Conservation (phyloP, 2,113 vertebrate genomes). For the Ctenomys sociabilis region DNA sequence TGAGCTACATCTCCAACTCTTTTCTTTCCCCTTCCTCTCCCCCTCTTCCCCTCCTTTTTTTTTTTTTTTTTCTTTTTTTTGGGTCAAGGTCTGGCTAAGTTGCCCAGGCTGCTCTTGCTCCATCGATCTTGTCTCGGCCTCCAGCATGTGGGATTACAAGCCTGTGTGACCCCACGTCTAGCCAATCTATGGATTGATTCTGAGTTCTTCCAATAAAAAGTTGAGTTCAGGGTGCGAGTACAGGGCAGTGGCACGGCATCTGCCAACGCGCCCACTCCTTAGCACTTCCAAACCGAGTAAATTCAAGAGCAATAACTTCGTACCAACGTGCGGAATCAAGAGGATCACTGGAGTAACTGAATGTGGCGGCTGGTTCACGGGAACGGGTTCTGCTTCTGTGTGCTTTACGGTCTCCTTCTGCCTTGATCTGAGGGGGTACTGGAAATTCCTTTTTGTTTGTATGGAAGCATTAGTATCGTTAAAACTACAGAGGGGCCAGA, state of each 20-base stretch:
- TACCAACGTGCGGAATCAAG: neutral
- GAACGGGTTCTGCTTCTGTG: neutral
- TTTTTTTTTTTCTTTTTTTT: neutral
- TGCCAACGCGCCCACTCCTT: neutral
- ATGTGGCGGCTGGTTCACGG: neutral
- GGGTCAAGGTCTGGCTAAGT: neutral
- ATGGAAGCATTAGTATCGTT: neutral
- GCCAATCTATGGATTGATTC: neutral
- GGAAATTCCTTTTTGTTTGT: neutral
- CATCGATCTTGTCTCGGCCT: neutral
- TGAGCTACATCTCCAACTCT: neutral
- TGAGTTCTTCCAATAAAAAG: neutral
- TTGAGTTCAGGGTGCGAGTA: neutral
- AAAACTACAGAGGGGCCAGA: neutral
- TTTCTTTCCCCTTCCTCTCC: neutral
- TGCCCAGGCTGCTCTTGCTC: neutral
- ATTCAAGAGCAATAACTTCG: neutral
- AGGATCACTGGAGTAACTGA: neutral
- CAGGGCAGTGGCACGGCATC: neutral
- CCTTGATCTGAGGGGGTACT: neutral
- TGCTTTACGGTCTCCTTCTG: neutral
- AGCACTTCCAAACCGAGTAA: neutral
- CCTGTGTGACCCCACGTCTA: neutral
- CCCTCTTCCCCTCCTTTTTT: too few species aligned
- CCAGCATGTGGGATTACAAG: neutral